Conservation (phyloP, 2,888 invertebrate genomes). For the Sphinx pinastri region DNA sequence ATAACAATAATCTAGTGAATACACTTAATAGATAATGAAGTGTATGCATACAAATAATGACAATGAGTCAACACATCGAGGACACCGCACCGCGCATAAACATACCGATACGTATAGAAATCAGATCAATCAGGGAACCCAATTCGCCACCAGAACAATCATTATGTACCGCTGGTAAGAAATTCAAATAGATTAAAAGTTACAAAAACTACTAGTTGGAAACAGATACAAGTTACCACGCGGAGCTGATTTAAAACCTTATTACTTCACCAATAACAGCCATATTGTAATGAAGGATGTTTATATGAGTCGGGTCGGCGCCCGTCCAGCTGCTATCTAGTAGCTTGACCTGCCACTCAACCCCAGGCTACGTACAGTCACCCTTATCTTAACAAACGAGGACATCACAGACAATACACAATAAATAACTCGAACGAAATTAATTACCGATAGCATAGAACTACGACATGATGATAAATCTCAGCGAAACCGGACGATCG, state of each 20-base stretch:
- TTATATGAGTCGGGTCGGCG: slow-evolving; percentile 56
- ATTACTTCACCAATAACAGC: slow-evolving; percentile 29
- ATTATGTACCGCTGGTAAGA: slow-evolving; percentile 24
- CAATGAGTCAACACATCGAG: slow-evolving; percentile 27
- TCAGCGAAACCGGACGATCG: slow-evolving; percentile 76
- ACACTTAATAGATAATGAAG: slow-evolving; percentile 27
- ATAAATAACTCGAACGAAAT: slow-evolving; percentile 65
- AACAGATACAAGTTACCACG: slow-evolving; percentile 9
- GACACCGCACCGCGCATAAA: background rate
- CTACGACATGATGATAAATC: slow-evolving; percentile 75
- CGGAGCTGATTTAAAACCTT: slow-evolving; percentile 36
- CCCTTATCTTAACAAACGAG: slow-evolving; percentile 77
- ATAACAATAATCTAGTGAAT: slow-evolving; percentile 30
- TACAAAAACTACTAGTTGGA: slow-evolving; percentile 18
- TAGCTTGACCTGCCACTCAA: slow-evolving; percentile 70
- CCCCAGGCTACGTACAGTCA: slow-evolving; percentile 61
- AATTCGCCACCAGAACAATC: slow-evolving; percentile 14
- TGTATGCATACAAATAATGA: slow-evolving; percentile 27
- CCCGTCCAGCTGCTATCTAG: slow-evolving; percentile 74
- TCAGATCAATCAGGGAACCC: slow-evolving; percentile 26
- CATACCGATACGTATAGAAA: slow-evolving; percentile 17
- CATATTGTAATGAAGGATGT: slow-evolving; percentile 25
- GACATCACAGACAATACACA: slow-evolving; percentile 67
- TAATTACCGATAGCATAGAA: slow-evolving; percentile 65
- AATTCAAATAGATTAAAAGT: slow-evolving; percentile 24